phyloP scores from a whole-genome alignment of 2,797 vertebrate genomes.

The Leptatherina wallacei region DNA sequence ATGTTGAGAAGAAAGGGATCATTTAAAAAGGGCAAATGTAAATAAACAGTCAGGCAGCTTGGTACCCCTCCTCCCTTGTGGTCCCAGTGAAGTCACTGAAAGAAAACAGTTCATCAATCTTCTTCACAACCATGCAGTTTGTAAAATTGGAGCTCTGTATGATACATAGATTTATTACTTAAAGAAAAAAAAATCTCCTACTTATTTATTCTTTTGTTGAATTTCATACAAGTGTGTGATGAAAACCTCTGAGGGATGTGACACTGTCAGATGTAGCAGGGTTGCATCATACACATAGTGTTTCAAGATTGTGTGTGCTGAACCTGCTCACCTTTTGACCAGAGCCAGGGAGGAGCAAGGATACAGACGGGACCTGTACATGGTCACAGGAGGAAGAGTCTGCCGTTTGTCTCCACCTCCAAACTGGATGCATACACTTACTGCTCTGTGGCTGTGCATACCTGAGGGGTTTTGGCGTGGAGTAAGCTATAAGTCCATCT shows the following conservation, averaged over 20 bases:
- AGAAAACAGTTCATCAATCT: conserved; percentile 87
- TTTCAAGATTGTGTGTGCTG: conserved; percentile 15
- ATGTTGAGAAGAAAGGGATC: conserved; percentile 85
- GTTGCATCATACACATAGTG: neutral
- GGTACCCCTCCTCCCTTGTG: conserved; percentile 69
- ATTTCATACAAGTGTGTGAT: conserved; percentile 3
- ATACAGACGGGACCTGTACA: conserved; percentile 42
- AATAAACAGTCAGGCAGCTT: conserved; percentile 83
- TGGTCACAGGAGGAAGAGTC: conserved; percentile 55
- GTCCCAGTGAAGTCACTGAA: conserved; percentile 81
- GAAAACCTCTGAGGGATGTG: conserved; percentile 1
- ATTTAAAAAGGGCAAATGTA: conserved; percentile 87
- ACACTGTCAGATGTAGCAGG: conserved; percentile 1
- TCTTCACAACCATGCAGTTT: conserved; percentile 77
- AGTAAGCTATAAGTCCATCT: conserved; percentile 24
- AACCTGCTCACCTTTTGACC: conserved; percentile 60
- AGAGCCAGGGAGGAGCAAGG: conserved; percentile 37
- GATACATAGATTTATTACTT: neutral
- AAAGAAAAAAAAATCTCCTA: neutral
- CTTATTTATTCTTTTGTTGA: conserved; percentile 7
- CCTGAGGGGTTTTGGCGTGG: conserved; percentile 61
- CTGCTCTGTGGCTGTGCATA: conserved; percentile 67
- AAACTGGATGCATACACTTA: conserved; percentile 63
- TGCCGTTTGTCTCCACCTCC: conserved; percentile 57
- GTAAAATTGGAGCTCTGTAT: conserved; percentile 69